phyloP scores from a whole-genome alignment of 2,113 vertebrate genomes.

The Sylvia atricapilla region DNA sequence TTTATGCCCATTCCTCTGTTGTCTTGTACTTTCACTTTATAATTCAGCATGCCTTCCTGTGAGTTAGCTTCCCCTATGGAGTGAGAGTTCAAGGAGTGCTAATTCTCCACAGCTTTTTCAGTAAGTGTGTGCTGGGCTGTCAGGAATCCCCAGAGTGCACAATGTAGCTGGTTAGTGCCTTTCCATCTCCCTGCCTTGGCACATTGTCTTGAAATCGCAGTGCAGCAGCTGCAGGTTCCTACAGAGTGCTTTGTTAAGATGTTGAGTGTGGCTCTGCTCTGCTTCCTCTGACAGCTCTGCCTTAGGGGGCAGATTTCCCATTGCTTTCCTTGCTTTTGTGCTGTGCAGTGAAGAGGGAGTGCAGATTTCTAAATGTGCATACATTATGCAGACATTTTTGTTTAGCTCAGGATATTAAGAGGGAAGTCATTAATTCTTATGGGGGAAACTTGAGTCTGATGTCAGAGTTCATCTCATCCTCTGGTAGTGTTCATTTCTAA shows the following conservation, averaged over 20 bases:
- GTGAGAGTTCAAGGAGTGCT: not conserved
- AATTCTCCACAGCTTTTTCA: not conserved
- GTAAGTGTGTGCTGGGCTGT: not conserved
- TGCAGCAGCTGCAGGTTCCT: not conserved
- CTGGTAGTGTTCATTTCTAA: not conserved
- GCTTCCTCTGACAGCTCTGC: not conserved
- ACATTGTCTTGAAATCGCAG: not conserved
- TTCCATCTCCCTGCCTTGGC: not conserved
- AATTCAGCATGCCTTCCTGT: not conserved
- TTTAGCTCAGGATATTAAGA: not conserved
- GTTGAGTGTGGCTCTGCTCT: accelerated
- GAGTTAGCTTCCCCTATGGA: not conserved
- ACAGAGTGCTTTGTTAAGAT: not conserved
- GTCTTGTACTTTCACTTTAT: not conserved
- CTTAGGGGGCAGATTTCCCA: not conserved
- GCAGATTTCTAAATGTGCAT: not conserved
- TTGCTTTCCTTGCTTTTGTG: not conserved
- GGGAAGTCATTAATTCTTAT: not conserved
- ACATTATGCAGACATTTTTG: not conserved
- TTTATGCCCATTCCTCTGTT: not conserved
- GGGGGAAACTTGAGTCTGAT: not conserved
- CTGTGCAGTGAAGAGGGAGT: not conserved
- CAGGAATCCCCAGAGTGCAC: not conserved
- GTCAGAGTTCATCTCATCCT: not conserved
- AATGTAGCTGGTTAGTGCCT: not conserved